Evolutionary conservation across 2,888 invertebrate genomes (phyloP), one percentile per base, ranked within the genome.

Genomic region (Diploptera punctata): DNA sequence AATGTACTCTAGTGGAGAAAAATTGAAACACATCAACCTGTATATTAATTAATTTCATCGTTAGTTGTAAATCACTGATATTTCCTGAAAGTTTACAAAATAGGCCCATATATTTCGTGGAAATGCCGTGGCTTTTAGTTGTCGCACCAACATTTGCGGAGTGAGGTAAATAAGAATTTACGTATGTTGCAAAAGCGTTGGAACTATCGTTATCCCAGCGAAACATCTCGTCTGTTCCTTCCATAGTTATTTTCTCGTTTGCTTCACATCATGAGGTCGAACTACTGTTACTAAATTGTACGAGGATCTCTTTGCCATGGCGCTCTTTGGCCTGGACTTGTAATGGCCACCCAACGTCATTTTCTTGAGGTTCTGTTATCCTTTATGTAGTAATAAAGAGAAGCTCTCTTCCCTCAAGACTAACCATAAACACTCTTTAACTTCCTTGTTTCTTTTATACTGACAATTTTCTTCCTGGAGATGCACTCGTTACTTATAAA

Each of bases 61-160:
- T n/a, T n/a, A n/a, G 57, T 4, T 4, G 4, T 24, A 57, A 4
- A n/a, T n/a, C 29, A 24, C 1, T 29, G 5, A 57, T 29, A 31
- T n/a, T 57, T 5, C 57, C 10, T 29, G 16, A 57, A 57, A 57
- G 57, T 57, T 57, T n/a, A n/a, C 57, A 26, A 31, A 57, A 57
- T 57, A n/a, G n/a, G n/a, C n/a, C n/a, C n/a, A n/a, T 29, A 57
- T 29, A 57, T 57, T 57, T 57, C 13, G 29, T 29, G 29, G 29
- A 57, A 57, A 57, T 29, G 26, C 57, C 3, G 29, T 57, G 29
- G 57, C 31, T 29, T 57, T 31, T 31, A 57, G 29, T n/a, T 1
- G n/a, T 57, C 57, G n/a, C 57, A 2, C 2, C 3, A 18, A 16
- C 31, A n/a, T n/a, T 16, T 13, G 24, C 4, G 57, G 26, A 57